phyloP scores from a whole-genome alignment of 2,797 vertebrate species.

The Simalia tracyae region DNA sequence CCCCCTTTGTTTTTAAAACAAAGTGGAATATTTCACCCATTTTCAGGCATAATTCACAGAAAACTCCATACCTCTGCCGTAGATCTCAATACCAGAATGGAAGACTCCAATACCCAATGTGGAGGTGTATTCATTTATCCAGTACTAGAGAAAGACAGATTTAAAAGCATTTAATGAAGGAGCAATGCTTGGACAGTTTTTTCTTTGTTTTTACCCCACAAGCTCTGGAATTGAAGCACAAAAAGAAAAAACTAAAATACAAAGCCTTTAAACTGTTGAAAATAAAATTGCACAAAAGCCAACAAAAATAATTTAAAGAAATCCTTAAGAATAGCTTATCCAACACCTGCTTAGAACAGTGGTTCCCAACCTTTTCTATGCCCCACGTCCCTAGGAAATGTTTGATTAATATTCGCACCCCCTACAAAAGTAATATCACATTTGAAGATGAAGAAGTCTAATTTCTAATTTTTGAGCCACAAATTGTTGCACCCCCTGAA shows the following conservation, averaged over 20 bases:
- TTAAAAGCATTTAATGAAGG: conserved; percentile 55
- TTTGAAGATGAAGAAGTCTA: background rate
- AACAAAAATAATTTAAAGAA: background rate
- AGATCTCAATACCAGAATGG: conserved; percentile 95
- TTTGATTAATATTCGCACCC: too few species aligned
- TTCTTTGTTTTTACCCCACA: background rate
- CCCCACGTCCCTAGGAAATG: too few species aligned
- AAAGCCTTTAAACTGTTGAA: background rate
- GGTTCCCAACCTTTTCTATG: too few species aligned
- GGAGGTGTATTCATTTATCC: conserved; percentile 97
- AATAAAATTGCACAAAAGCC: background rate
- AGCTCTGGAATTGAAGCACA: background rate
- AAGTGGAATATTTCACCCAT: background rate
- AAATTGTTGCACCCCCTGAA: too few species aligned
- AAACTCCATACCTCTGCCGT: conserved; percentile 85
- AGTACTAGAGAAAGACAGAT: conserved; percentile 80
- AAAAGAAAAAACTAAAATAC: background rate
- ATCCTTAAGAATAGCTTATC: background rate
- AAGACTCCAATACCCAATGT: conserved; percentile 95
- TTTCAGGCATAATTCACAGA: conserved; percentile 41
- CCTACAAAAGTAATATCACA: too few species aligned
- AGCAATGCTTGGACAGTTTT: background rate
- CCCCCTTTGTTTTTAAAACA: background rate
- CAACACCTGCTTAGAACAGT: background rate
- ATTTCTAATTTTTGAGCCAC: too few species aligned